These are phyloP conservation scores for Clepsis dumicolana DNA, from an alignment of 2,888 invertebrate species.

Conservation along the genomic window DNA sequence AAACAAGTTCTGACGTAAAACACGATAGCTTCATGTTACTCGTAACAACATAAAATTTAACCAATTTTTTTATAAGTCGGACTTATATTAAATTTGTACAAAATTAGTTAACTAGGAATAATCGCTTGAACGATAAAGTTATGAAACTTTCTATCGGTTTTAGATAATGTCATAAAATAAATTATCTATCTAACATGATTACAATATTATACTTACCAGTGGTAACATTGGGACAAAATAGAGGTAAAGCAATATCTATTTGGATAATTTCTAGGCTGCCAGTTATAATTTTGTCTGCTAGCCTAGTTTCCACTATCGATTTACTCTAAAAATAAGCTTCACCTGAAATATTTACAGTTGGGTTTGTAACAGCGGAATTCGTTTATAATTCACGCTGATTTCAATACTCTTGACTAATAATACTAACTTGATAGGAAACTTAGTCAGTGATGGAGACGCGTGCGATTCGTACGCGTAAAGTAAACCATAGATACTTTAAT, in stretches of 20 bases:
- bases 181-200: not conserved
- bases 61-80: no score
- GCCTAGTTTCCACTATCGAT: conserved; percentile 37
- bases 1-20: no score
- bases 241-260: not conserved
- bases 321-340: conserved; percentile 32
- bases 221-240: not conserved
- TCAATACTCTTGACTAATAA: not conserved
- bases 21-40: no score
- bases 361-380: conserved; percentile 1
- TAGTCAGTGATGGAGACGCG: no score
- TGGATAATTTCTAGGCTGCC: not conserved
- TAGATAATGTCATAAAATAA: not conserved
- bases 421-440: no score
- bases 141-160: conserved; percentile 1
- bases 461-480: no score
- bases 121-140: not conserved
- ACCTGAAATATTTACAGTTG: conserved; percentile 14
- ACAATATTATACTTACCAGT: conserved; percentile 6
- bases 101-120: no score
- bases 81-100: no score
- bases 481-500: not conserved
- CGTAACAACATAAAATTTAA: no score
- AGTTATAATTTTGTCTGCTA: conserved; percentile 22
- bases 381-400: not conserved